Evolutionary conservation across 1,140 invertebrate genomes (phyloP), one percentile per base, ranked within the genome.

Genomic region (Cydia amplana): DNA sequence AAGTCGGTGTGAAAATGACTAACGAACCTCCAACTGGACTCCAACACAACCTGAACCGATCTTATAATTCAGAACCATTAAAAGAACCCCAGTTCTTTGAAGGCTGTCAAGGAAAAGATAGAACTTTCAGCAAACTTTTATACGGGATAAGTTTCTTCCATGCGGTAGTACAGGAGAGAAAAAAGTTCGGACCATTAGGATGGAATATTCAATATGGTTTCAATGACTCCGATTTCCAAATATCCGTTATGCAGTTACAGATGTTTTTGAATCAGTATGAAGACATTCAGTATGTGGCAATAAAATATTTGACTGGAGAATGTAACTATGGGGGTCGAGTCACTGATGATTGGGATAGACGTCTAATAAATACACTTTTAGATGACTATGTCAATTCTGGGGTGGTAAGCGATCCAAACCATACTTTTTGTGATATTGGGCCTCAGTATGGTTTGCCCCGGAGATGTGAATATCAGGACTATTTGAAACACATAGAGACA

Each of bases 151-250:
- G 97, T 78, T 99, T 99, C 90, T 99, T 99, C 87, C 98, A 99
- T 88, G 98, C 98, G 0, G 95, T 99, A 9, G 95, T 99, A 0
- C 97, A 98, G 93, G 98, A 99, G 92, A 94, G 98, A 79, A 94
- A 96, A 76, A 98, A 97, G 85, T 99, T 98, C 91, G 98, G 98
- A 0, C 94, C 98, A 0, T 93, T 99, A 73, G 98, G 98, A 10
- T 98, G 98, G 98, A 99, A 99, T 91, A 98, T 98, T 84, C 95
- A 95, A 32, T 99, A 99, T 85, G 97, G 97, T 65, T 99, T 99
- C 84, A 98, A 99, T 85, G 98, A 99, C 84, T 98, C 98, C 4
- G 98, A 99, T 93, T 95, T 99, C 77, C 95, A 97, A 86, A 99
- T 99, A 89, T 98, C 97, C 4, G 95, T 97, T 5, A 95, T 96